A percentile compares a stretch with the other conserved stretches of the same genome.
phyloP scores from a whole-genome alignment of 2,888 invertebrate genomes.

The Polia nebulosa region DNA sequence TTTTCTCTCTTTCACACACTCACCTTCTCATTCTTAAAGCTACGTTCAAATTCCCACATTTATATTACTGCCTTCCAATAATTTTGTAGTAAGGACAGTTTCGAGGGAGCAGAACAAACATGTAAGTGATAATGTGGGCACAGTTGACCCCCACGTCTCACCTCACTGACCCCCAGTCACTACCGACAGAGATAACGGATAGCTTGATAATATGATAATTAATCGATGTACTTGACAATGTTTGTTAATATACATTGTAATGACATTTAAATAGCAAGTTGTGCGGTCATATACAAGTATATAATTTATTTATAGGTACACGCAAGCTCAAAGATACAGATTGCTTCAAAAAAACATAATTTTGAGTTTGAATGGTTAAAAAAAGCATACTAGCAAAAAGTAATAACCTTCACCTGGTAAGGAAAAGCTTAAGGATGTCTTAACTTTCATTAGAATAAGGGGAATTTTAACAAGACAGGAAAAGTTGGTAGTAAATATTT shows the following conservation, averaged over 20 bases:
- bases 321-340: not conserved
- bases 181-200: constrained; percentile 46
- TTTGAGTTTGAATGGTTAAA: not conserved
- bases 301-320: not conserved
- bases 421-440: too few relatives aligned
- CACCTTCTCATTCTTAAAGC: too few relatives aligned
- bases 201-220: constrained; percentile 33
- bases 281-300: not conserved
- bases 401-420: too few relatives aligned
- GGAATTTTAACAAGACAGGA: not conserved
- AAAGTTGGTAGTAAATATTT: not conserved
- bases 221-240: constrained; percentile 28
- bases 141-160: constrained; percentile 30
- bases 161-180: constrained; percentile 32
- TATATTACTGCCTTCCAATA: not conserved
- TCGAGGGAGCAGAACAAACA: constrained; percentile 23
- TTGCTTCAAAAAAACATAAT: not conserved
- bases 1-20: too few relatives aligned
- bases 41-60: too few relatives aligned
- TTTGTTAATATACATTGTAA: constrained; percentile 17
- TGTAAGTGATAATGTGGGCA: constrained; percentile 36
- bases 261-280: not conserved
- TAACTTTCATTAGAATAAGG: not conserved
- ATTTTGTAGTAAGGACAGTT: constrained; percentile 9
- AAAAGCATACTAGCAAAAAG: too few relatives aligned